Evolutionary conservation across 1,140 invertebrate genomes (phyloP).

Genomic region (Drosophila fuyamai): DNA sequence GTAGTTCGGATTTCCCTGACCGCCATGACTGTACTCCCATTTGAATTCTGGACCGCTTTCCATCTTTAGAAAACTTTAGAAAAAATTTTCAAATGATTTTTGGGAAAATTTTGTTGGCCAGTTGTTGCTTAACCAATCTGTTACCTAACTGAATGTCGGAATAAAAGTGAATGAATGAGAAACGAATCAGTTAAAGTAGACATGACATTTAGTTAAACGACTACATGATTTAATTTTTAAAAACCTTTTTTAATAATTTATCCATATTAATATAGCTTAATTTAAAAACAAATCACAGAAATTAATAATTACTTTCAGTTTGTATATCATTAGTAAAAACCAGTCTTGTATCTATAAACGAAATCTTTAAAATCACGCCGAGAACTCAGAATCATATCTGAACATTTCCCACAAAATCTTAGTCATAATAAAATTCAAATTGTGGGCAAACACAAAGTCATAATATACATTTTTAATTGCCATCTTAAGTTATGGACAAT

Average conservation of each 20-base stretch:
- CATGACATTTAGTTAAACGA: slow-evolving; percentile 2
- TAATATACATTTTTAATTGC: slow-evolving; percentile 34
- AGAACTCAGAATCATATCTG: slow-evolving; percentile 4
- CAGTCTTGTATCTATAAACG: slow-evolving; percentile 1
- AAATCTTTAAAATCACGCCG: slow-evolving; percentile 5
- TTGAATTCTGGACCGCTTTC: slow-evolving; percentile 49
- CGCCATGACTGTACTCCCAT: slow-evolving; percentile 41
- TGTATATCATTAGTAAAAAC: slow-evolving; percentile 21
- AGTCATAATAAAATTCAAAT: slow-evolving; percentile 39
- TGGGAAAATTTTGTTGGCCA: slow-evolving; percentile 19
- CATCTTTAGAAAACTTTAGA: slow-evolving; percentile 31
- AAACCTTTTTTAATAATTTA: too few relatives aligned
- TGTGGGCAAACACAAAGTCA: slow-evolving; percentile 23
- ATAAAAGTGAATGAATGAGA: slow-evolving; percentile 28
- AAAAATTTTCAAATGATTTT: slow-evolving; percentile 29
- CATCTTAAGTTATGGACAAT: slow-evolving; percentile 27
- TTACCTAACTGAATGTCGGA: slow-evolving; percentile 27
- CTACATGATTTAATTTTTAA: background rate
- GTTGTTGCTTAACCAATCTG: slow-evolving; percentile 32
- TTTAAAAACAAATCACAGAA: background rate
- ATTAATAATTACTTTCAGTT: background rate
- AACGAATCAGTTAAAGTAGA: too few relatives aligned
- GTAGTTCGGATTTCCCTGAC: slow-evolving; percentile 3
- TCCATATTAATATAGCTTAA: too few relatives aligned
- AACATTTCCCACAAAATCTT: slow-evolving; percentile 11